phyloP scores from a whole-genome alignment of 2,888 invertebrate species.

The Epistrophella euchroma region DNA sequence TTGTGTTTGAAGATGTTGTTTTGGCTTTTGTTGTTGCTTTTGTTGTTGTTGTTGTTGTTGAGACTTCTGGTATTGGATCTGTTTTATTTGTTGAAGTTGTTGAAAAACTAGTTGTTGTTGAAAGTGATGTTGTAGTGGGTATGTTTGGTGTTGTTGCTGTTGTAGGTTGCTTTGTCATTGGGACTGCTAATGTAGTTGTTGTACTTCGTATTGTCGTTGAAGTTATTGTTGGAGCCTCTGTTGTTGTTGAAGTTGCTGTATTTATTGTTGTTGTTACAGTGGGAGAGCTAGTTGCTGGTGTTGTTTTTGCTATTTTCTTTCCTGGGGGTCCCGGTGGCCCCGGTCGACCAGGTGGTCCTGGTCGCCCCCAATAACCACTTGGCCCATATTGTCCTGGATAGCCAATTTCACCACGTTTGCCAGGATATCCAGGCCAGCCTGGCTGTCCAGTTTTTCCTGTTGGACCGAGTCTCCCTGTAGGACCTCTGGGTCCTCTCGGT shows the following conservation, averaged over 20 bases:
- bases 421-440: neutral
- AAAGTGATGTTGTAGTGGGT: neutral
- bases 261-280: neutral
- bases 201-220: neutral
- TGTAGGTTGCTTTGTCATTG: neutral
- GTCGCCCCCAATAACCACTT: slow-evolving; percentile 4
- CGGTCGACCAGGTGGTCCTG: slow-evolving; percentile 41
- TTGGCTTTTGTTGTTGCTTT: neutral
- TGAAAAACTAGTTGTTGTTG: neutral
- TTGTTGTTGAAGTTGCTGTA: neutral
- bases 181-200: neutral
- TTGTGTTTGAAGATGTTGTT: neutral
- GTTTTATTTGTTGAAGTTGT: neutral
- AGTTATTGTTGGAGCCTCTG: neutral
- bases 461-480: slow-evolving; percentile 75
- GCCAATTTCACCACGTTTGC: neutral
- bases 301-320: neutral
- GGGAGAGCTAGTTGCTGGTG: neutral
- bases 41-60: neutral
- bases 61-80: neutral
- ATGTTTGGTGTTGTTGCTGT: neutral
- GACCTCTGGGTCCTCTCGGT: slow-evolving; percentile 70
- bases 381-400: slow-evolving; percentile 27
- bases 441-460: slow-evolving; percentile 59
- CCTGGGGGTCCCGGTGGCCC: slow-evolving; percentile 46